Percentiles rank a stretch among this genome's conserved stretches.
phyloP scores from a whole-genome alignment of 2,888 invertebrate species.

The Drosophila nigritarsus region DNA sequence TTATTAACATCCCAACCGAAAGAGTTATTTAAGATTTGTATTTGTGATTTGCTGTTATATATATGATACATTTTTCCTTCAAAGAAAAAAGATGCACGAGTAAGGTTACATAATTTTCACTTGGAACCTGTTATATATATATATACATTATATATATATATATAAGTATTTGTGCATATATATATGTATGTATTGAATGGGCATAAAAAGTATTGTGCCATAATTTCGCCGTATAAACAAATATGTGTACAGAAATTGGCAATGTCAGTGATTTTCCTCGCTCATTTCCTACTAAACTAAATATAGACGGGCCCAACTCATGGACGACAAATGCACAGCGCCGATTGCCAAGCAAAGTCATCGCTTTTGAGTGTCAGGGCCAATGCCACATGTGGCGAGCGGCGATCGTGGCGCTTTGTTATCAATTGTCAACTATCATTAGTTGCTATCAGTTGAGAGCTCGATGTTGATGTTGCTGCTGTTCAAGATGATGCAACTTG shows the following conservation, averaged over 20 bases:
- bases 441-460: slow-evolving; percentile 6
- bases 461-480: slow-evolving; percentile 9
- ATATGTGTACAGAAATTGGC: slow-evolving; percentile 20
- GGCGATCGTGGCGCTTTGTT: slow-evolving; percentile 14
- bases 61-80: background rate
- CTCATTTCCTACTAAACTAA: slow-evolving; percentile 40
- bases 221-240: slow-evolving; percentile 6
- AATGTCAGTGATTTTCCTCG: slow-evolving; percentile 20
- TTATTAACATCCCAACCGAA: background rate
- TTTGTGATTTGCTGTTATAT: background rate
- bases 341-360: slow-evolving; percentile 4
- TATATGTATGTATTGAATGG: background rate
- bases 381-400: slow-evolving; percentile 17
- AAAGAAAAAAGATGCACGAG: background rate
- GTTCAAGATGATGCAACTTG: slow-evolving; percentile 45
- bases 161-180: background rate
- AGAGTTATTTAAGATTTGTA: background rate
- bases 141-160: background rate
- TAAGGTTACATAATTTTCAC: slow-evolving; percentile 17
- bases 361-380: slow-evolving; percentile 39
- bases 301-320: slow-evolving; percentile 38
- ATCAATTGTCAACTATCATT: slow-evolving; percentile 40
- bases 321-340: slow-evolving; percentile 32
- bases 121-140: background rate
- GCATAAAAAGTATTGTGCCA: slow-evolving; percentile 3